These are phyloP conservation scores for Apistogramma diplotaenia DNA, from an alignment of 2,113 vertebrate genomes.

Conservation along the genomic window DNA sequence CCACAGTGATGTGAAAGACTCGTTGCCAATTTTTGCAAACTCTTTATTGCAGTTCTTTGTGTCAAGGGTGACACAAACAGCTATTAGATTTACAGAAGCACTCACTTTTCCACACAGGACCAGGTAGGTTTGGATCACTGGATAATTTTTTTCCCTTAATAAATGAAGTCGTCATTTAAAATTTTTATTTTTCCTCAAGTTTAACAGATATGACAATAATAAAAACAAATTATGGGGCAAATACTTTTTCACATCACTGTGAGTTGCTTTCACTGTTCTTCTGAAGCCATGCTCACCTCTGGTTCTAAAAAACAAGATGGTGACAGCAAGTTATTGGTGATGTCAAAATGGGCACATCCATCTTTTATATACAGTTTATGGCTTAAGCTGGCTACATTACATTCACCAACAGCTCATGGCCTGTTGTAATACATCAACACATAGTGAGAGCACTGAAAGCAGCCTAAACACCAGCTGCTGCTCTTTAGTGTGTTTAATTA, in stretches of 20 bases:
- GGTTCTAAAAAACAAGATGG: neutral
- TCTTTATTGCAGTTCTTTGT: no score
- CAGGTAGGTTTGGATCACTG: no score
- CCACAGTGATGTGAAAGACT: no score
- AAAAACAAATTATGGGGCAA: no score
- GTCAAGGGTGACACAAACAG: no score
- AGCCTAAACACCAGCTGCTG: neutral
- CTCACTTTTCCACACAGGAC: no score
- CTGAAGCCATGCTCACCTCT: neutral
- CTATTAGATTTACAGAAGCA: no score
- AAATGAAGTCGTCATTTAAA: no score
- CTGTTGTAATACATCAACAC: neutral
- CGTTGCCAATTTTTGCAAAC: no score
- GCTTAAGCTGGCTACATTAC: neutral
- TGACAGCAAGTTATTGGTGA: neutral
- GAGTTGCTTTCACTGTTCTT: neutral
- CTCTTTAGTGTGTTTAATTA: neutral
- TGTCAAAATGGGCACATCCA: neutral
- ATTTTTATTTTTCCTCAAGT: no score
- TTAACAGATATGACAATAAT: no score
- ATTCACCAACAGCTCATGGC: neutral
- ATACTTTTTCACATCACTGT: neutral
- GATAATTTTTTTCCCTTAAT: no score
- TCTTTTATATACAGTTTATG: neutral
- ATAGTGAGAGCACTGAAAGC: neutral